Conservation (phyloP, 2,113 vertebrate species). For the Xiphorhynchus elegans region DNA sequence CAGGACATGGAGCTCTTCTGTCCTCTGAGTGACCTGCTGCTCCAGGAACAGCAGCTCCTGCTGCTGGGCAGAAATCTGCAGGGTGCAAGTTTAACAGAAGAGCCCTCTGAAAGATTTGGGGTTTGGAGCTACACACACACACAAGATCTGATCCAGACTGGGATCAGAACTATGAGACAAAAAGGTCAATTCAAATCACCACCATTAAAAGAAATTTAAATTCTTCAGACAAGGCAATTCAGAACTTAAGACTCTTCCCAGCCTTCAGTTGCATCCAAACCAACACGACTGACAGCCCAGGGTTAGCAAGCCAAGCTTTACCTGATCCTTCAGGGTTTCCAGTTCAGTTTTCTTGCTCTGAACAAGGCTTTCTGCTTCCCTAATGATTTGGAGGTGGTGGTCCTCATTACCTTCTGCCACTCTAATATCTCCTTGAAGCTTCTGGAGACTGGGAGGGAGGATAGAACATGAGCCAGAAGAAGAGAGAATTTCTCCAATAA, state of each 20-base stretch:
- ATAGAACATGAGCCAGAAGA: not conserved
- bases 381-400: constrained; percentile 72
- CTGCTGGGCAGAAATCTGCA: constrained; percentile 73
- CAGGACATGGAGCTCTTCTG: constrained; percentile 75
- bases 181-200: not conserved
- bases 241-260: not conserved
- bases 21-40: constrained; percentile 67
- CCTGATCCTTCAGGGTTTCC: constrained; percentile 75
- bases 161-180: not conserved
- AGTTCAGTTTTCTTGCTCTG: constrained; percentile 75
- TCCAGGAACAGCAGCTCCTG: constrained; percentile 76
- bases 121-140: not conserved
- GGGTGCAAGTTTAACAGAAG: not conserved
- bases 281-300: not conserved
- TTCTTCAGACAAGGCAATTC: not conserved
- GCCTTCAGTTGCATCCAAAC: not conserved
- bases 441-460: constrained; percentile 76
- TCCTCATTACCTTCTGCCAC: constrained; percentile 70
- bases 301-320: not conserved
- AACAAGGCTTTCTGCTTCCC: constrained; percentile 76
- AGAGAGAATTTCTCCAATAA: not conserved
- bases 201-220: not conserved
- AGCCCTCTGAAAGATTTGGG: not conserved
- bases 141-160: not conserved
- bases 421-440: constrained; percentile 73